phyloP scores from a whole-genome alignment of 2,888 invertebrate species.

The Apamea anceps region DNA sequence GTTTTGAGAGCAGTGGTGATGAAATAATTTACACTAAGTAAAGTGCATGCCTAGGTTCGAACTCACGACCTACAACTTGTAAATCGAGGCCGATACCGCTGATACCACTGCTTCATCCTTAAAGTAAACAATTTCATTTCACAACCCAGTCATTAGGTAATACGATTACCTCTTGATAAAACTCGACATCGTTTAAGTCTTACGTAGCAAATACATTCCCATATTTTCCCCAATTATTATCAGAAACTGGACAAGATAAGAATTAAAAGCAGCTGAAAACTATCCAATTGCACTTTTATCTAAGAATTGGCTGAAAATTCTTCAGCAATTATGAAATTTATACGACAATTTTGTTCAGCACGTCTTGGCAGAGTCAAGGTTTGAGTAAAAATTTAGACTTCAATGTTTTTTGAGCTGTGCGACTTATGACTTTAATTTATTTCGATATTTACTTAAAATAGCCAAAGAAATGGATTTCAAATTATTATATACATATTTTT shows the following conservation, averaged over 20 bases:
- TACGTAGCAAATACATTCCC: neutral
- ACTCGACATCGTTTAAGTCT: too few relatives aligned
- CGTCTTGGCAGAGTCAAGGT: neutral
- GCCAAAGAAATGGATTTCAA: too few relatives aligned
- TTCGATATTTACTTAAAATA: neutral
- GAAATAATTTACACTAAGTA: too few relatives aligned
- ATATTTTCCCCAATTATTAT: neutral
- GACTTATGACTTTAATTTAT: neutral
- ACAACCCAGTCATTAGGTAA: neutral
- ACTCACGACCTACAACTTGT: too few relatives aligned
- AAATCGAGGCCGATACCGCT: too few relatives aligned
- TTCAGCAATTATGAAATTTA: conserved; percentile 19
- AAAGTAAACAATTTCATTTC: neutral
- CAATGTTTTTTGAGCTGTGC: neutral
- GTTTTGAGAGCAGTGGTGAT: too few relatives aligned
- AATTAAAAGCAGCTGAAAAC: conserved; percentile 13
- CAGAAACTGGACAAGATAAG: neutral
- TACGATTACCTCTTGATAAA: neutral
- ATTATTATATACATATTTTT: too few relatives aligned
- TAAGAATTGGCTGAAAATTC: neutral
- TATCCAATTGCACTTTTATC: conserved; percentile 2
- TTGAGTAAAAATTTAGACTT: neutral
- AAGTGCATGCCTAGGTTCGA: too few relatives aligned
- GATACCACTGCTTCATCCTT: too few relatives aligned
- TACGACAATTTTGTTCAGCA: neutral